These are phyloP conservation scores for Sebastes aleutianus DNA, from an alignment of 2,797 vertebrate genomes.

Conservation along the genomic window DNA sequence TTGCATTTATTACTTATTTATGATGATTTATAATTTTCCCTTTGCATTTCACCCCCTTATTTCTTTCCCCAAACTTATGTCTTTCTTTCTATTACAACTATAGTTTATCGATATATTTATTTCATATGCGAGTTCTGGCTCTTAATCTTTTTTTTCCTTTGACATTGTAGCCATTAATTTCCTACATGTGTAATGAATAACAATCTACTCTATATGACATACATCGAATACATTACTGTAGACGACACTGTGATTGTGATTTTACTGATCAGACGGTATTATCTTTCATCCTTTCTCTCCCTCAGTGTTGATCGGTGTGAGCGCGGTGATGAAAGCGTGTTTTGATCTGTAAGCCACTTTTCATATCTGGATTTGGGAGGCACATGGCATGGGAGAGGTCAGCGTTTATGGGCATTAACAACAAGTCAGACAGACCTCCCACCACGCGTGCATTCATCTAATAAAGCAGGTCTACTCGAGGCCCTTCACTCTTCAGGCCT, in stretches of 20 bases:
- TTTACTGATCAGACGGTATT: background rate
- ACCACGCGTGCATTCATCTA: conserved; percentile 26
- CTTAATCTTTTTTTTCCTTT: background rate
- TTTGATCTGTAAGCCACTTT: conserved; percentile 63
- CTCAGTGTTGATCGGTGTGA: background rate
- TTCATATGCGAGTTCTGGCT: background rate
- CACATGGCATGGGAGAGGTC: conserved; percentile 67
- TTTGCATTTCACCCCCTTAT: no score
- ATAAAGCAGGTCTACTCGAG: conserved; percentile 27
- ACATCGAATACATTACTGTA: background rate
- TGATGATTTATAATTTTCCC: no score
- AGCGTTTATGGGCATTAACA: conserved; percentile 46
- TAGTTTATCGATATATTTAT: background rate
- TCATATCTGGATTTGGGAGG: conserved; percentile 55
- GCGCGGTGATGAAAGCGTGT: conserved; percentile 54
- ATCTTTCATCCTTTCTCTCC: background rate
- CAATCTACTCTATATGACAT: no score
- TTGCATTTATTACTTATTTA: no score
- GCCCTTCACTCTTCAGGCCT: conserved; percentile 28
- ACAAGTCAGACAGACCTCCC: conserved; percentile 60
- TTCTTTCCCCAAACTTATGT: no score
- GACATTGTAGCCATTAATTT: background rate
- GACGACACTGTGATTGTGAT: background rate
- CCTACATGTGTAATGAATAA: background rate
- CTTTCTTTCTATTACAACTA: no score